These are phyloP conservation scores for Fragum whitleyi DNA, from an alignment of 2,888 invertebrate genomes.

Conservation along the genomic window DNA sequence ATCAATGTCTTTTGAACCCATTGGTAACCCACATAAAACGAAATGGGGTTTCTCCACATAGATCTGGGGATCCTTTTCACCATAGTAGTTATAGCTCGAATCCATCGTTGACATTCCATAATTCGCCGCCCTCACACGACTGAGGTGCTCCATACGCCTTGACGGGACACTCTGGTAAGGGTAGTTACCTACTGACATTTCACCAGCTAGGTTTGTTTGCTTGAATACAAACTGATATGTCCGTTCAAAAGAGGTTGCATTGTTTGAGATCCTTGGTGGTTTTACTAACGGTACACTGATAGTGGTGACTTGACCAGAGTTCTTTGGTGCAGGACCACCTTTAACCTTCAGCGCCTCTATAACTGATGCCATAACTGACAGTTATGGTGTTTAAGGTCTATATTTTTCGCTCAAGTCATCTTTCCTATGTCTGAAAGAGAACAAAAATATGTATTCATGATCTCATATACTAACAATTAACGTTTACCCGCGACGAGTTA, in stretches of 20 bases:
- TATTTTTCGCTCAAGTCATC: neutral
- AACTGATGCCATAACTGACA: constrained; percentile 45
- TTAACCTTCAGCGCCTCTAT: constrained; percentile 64
- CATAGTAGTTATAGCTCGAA: constrained; percentile 52
- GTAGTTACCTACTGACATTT: constrained; percentile 43
- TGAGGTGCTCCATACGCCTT: constrained; percentile 66
- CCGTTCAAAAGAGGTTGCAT: constrained; percentile 55
- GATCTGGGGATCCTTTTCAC: constrained; percentile 43
- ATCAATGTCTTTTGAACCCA: constrained; percentile 66
- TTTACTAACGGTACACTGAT: constrained; percentile 50
- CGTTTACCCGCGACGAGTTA: too few species aligned
- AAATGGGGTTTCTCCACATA: constrained; percentile 69
- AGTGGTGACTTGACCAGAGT: constrained; percentile 40
- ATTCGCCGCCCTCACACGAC: constrained; percentile 66
- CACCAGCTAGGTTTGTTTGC: constrained; percentile 36
- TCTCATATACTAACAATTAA: neutral
- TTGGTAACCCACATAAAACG: constrained; percentile 70
- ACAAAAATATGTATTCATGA: neutral
- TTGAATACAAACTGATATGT: constrained; percentile 67
- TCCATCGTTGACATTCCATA: constrained; percentile 74
- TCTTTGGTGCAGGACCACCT: constrained; percentile 68
- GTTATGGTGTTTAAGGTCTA: neutral
- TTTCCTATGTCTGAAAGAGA: neutral
- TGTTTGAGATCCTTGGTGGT: constrained; percentile 36
- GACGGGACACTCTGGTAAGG: constrained; percentile 59